Conservation (phyloP, 1,140 invertebrate genomes). For the Scaptodrosophila lebanonensis region DNA sequence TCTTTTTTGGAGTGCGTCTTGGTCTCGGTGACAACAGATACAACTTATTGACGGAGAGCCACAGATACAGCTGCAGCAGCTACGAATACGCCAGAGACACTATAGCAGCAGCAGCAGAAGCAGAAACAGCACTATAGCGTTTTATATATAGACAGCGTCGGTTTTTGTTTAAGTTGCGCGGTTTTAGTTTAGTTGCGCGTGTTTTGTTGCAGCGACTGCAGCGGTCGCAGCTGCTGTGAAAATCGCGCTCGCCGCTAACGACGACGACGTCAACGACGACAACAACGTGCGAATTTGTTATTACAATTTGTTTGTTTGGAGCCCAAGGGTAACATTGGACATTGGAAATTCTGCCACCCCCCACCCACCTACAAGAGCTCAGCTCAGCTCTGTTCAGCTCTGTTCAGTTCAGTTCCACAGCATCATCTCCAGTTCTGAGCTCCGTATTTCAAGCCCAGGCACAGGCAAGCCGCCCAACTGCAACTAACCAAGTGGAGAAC, state of each 20-base stretch:
- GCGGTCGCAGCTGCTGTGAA: constrained; percentile 11
- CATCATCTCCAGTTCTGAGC: no score
- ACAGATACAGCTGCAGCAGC: no score
- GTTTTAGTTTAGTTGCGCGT: constrained; percentile 38
- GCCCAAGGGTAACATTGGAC: no score
- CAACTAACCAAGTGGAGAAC: constrained; percentile 30
- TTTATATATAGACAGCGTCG: not conserved
- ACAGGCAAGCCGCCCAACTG: no score
- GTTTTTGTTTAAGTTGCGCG: constrained; percentile 31
- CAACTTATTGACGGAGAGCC: not conserved
- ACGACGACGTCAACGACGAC: constrained; percentile 4
- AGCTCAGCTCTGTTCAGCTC: constrained; percentile 13
- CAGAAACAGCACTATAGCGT: not conserved
- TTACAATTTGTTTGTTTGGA: no score
- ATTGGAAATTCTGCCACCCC: no score
- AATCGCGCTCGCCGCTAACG: constrained; percentile 20
- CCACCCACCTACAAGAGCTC: no score
- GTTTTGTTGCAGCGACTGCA: constrained; percentile 37
- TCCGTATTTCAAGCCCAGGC: no score
- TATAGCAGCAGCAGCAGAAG: no score
- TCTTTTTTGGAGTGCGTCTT: constrained; percentile 9
- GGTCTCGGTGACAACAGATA: constrained; percentile 1
- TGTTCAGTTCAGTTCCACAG: no score
- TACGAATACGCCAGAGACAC: no score
- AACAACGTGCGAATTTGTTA: constrained; percentile 22